These are phyloP conservation scores for Macroglossus sobrinus DNA, from an alignment of 2,113 vertebrate species.

Conservation along the genomic window DNA sequence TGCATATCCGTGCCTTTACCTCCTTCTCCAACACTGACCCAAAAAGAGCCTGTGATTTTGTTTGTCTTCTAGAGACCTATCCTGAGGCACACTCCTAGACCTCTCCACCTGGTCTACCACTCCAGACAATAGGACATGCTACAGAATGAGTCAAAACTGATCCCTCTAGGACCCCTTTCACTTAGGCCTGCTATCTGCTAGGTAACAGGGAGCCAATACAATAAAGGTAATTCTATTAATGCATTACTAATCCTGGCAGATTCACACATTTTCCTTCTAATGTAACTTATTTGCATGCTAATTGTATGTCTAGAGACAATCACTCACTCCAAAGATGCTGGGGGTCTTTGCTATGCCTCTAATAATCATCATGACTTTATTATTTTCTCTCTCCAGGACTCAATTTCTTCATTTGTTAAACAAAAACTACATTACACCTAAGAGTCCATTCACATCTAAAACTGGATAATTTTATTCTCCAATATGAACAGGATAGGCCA, in stretches of 20 bases:
- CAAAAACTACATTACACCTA: not conserved
- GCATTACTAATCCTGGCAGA: not conserved
- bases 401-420: slow-evolving; percentile 7
- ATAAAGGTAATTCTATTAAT: slow-evolving; percentile 56
- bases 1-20: not conserved
- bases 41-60: not conserved
- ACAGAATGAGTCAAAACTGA: not conserved
- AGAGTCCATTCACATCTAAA: not conserved
- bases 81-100: not conserved
- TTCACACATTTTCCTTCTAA: not conserved
- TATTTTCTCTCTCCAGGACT: slow-evolving; percentile 28
- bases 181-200: not conserved
- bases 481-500: accelerated
- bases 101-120: not conserved
- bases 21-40: not conserved
- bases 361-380: not conserved
- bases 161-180: not conserved
- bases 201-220: not conserved
- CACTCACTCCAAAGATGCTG: not conserved
- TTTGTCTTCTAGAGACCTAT: not conserved
- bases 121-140: not conserved
- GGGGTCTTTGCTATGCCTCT: not conserved
- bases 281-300: slow-evolving; percentile 22
- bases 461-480: not conserved
- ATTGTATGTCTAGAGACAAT: slow-evolving; percentile 24